Evolutionary conservation across 2,888 invertebrate species (phyloP).

Genomic region (Cephus sareptanus): DNA sequence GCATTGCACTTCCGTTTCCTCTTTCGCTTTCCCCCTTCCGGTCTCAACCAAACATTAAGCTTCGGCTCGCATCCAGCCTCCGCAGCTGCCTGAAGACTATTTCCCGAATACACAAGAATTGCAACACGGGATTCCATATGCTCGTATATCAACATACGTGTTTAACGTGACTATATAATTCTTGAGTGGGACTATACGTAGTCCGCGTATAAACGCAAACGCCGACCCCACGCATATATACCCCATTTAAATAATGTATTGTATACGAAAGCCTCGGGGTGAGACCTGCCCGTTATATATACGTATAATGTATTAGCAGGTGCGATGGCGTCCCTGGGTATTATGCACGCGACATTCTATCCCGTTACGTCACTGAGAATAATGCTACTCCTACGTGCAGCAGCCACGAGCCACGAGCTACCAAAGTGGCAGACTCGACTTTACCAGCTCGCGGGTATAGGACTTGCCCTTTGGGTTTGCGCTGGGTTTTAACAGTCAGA

Average conservation of each 20-base stretch:
- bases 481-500: not conserved
- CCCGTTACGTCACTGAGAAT: slow-evolving; percentile 1
- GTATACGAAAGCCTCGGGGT: not conserved
- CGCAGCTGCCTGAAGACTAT: not conserved
- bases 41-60: slow-evolving; percentile 22
- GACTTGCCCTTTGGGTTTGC: no score
- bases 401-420: not conserved
- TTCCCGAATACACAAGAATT: not conserved
- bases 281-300: not conserved
- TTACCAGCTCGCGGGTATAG: not conserved
- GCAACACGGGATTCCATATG: not conserved
- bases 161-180: not conserved
- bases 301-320: slow-evolving; percentile 4
- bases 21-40: slow-evolving; percentile 7
- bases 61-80: not conserved
- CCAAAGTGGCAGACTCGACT: not conserved
- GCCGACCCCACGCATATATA: not conserved
- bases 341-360: slow-evolving; percentile 5
- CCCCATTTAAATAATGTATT: slow-evolving; percentile 1
- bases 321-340: slow-evolving; percentile 3
- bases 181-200: not conserved
- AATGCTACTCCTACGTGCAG: slow-evolving; percentile 2
- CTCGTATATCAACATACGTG: not conserved
- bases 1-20: slow-evolving; percentile 9
- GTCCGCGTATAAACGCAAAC: not conserved